phyloP scores from a whole-genome alignment of 2,888 invertebrate species.

The Gerris lacustris region DNA sequence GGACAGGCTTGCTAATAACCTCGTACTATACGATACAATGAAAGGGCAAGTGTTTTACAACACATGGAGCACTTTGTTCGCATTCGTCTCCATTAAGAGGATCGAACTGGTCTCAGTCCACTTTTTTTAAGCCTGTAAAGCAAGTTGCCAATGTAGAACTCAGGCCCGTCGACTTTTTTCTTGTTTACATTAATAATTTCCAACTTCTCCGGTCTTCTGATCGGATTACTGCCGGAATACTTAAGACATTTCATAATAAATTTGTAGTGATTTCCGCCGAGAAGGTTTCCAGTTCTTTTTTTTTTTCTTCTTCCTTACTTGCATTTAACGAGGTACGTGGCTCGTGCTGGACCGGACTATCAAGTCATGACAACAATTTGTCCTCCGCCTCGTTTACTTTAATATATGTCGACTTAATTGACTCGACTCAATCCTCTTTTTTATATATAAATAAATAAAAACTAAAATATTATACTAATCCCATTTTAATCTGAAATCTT shows the following conservation, averaged over 20 bases:
- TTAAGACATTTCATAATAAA: not conserved
- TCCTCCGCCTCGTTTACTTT: not conserved
- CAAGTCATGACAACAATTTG: not conserved
- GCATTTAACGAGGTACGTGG: not conserved
- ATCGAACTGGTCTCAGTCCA: not conserved
- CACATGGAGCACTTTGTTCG: not conserved
- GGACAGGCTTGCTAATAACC: not conserved
- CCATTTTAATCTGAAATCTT: too few relatives aligned
- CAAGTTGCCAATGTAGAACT: not conserved
- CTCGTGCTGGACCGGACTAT: not conserved
- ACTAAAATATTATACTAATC: too few relatives aligned
- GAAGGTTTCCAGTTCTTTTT: not conserved
- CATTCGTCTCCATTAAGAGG: slow-evolving; percentile 1
- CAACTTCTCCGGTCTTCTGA: not conserved
- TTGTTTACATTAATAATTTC: slow-evolving; percentile 3
- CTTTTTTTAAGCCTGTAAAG: not conserved
- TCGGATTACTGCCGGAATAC: not conserved
- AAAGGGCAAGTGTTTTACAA: not conserved
- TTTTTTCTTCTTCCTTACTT: not conserved
- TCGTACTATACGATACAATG: not conserved
- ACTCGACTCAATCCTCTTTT: not conserved
- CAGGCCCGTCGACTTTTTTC: not conserved
- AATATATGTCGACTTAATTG: not conserved
- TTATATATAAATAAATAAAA: too few relatives aligned
- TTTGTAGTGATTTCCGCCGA: not conserved